Percentiles rank a stretch among this genome's conserved stretches.
phyloP scores from a whole-genome alignment of 2,113 vertebrate species.

The Mormyrus lacerda region DNA sequence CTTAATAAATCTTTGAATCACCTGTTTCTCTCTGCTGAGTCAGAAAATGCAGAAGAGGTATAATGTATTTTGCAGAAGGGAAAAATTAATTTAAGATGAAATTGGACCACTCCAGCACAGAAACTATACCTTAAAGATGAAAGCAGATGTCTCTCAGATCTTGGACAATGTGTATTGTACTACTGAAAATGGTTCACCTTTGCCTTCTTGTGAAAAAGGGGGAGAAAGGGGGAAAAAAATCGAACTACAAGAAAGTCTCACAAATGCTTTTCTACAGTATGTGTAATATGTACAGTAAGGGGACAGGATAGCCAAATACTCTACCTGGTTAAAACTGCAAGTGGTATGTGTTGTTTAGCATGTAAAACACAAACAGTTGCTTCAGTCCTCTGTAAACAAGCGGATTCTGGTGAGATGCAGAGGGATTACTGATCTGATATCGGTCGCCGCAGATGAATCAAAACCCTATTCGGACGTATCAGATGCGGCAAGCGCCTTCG shows the following conservation, averaged over 20 bases:
- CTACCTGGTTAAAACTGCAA: background rate
- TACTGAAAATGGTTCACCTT: conserved; percentile 3
- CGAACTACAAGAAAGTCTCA: background rate
- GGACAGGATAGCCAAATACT: background rate
- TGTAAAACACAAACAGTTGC: conserved; percentile 46
- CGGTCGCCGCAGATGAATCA: conserved; percentile 54
- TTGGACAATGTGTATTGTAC: background rate
- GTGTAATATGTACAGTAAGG: background rate
- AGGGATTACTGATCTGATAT: conserved; percentile 57
- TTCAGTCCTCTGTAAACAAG: conserved; percentile 43
- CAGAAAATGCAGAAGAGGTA: background rate
- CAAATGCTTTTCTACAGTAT: background rate
- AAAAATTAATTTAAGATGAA: conserved; percentile 10
- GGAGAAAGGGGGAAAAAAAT: background rate
- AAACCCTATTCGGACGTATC: conserved; percentile 49
- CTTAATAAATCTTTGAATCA: background rate
- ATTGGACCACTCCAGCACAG: background rate
- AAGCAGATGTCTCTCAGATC: conserved; percentile 12
- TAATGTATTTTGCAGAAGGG: background rate
- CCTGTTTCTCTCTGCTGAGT: background rate
- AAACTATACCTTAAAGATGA: conserved; percentile 16
- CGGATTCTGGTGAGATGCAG: conserved; percentile 54
- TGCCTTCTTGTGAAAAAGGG: background rate
- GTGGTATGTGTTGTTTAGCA: conserved; percentile 29
- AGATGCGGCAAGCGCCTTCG: conserved; percentile 39